Conservation (phyloP, 2,113 vertebrate species). For the Brevimyrus niger region DNA sequence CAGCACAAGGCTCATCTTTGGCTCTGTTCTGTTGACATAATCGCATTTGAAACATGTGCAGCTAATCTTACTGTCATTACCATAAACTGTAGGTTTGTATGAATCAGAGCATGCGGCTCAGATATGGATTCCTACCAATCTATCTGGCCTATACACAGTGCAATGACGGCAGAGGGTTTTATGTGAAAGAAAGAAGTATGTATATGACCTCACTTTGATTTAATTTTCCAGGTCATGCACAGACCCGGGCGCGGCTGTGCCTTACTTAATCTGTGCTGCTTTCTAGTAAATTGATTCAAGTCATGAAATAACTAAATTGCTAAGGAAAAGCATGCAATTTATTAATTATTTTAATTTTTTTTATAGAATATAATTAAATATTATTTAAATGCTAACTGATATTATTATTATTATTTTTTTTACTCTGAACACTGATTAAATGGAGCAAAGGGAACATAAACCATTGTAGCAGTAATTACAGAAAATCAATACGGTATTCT, state of each 20-base stretch:
- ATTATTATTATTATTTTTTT: not conserved
- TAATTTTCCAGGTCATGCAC: not conserved
- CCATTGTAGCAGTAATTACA: constrained; percentile 1
- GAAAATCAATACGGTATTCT: not conserved
- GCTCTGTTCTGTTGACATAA: not conserved
- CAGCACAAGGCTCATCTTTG: not conserved
- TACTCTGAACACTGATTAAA: not conserved
- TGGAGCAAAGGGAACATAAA: not conserved
- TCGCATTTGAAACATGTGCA: not conserved
- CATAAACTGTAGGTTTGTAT: not conserved
- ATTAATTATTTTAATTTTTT: not conserved
- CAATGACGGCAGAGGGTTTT: not conserved
- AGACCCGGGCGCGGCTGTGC: not conserved
- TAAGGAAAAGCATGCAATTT: not conserved
- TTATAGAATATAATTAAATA: not conserved
- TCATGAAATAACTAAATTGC: not conserved
- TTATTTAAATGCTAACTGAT: not conserved
- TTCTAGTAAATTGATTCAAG: not conserved
- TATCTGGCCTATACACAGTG: not conserved
- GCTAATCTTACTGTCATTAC: not conserved
- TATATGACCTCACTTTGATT: constrained; percentile 5
- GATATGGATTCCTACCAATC: not conserved
- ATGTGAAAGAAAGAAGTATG: constrained; percentile 2
- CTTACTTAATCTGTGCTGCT: not conserved
- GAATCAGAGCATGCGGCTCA: not conserved